Percentiles rank a stretch among this genome's conserved stretches.
phyloP scores from a whole-genome alignment of 1,140 invertebrate genomes.

The Eriocheir sinensis region DNA sequence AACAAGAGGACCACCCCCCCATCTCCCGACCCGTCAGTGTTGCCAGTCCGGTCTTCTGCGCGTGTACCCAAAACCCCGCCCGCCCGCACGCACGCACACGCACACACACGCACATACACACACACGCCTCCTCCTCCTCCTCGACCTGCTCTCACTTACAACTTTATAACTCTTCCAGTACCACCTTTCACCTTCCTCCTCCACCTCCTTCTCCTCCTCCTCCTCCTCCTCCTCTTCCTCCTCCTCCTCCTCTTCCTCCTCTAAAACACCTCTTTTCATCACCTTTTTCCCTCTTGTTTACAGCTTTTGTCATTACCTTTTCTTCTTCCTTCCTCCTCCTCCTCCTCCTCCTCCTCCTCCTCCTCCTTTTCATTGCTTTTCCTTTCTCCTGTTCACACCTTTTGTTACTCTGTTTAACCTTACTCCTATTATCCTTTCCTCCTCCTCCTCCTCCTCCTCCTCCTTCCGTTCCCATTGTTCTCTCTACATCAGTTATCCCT shows the following conservation, averaged over 20 bases:
- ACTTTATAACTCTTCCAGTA: not conserved
- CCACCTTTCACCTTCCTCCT: not conserved
- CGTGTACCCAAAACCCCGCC: constrained; percentile 7
- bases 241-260: not conserved
- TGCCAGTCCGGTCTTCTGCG: not conserved
- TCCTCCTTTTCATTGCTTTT: not conserved
- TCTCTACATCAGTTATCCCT: not conserved
- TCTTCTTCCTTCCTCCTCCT: not conserved
- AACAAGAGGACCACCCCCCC: no score
- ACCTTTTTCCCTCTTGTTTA: no score
- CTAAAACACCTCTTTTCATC: no score
- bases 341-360: not conserved
- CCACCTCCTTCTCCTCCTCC: constrained; percentile 6
- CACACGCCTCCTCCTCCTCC: not conserved
- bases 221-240: not conserved
- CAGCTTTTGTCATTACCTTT: no score
- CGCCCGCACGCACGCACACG: not conserved
- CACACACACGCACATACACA: not conserved
- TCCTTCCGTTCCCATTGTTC: not conserved
- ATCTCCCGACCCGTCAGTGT: not conserved
- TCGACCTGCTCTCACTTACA: constrained; percentile 17
- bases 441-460: not conserved
- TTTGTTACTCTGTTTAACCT: not conserved
- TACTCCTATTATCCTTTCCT: not conserved
- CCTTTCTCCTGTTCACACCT: not conserved